Evolutionary conservation across 2,113 vertebrate species (phyloP).

Genomic region (Microcebus lehilahytsara): DNA sequence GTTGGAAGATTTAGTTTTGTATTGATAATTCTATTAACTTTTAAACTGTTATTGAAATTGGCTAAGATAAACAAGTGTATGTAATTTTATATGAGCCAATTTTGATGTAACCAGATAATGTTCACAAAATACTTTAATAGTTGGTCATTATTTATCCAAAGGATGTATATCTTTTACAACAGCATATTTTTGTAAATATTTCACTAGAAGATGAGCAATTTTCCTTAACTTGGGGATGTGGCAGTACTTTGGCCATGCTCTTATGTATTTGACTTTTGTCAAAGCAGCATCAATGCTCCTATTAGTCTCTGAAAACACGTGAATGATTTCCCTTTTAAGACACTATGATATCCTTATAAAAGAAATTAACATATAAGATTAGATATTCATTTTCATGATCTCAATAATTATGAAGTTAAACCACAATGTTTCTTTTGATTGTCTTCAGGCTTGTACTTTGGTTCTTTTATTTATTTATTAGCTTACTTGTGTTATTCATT

Average conservation of each 20-base stretch:
- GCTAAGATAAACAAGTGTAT: neutral
- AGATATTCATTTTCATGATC: slow-evolving; percentile 22
- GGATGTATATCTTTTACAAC: neutral
- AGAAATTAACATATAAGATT: neutral
- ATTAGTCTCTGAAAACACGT: neutral
- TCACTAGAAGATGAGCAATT: neutral
- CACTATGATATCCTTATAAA: neutral
- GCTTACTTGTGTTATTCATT: neutral
- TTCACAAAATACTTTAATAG: neutral
- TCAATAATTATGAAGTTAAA: neutral
- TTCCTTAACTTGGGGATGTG: neutral
- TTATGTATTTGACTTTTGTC: neutral
- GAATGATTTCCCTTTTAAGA: neutral
- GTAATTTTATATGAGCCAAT: neutral
- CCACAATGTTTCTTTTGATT: neutral
- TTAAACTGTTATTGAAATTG: neutral
- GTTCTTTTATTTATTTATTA: neutral
- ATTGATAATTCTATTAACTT: slow-evolving; percentile 15
- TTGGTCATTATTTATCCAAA: neutral
- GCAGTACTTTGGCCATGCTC: neutral
- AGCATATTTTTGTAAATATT: neutral
- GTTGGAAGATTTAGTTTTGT: slow-evolving; percentile 9
- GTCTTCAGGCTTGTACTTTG: neutral
- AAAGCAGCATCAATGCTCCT: neutral
- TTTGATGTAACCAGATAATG: neutral